Evolutionary conservation across 1,140 invertebrate genomes (phyloP).

Genomic region (Ceratosolen fusciceps): DNA sequence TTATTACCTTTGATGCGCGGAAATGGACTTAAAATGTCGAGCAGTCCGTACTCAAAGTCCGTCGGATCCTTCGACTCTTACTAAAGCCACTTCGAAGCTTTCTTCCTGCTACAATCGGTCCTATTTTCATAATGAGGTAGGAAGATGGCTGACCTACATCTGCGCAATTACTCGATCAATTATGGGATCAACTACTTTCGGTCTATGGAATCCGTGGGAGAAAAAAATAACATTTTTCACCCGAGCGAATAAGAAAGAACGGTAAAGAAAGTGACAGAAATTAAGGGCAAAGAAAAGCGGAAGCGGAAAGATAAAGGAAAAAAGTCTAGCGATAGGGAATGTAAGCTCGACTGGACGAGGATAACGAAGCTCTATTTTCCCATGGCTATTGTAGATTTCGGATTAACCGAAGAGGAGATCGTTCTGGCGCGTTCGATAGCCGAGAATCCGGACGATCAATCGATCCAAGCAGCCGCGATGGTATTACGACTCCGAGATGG

Average conservation of each 20-base stretch:
- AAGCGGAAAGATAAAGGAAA: no score
- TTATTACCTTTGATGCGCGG: slow-evolving; percentile 51
- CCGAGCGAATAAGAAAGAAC: no score
- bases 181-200: no score
- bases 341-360: no score
- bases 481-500: slow-evolving; percentile 89
- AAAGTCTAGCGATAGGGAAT: no score
- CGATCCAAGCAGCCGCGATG: slow-evolving; percentile 81
- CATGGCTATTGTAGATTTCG: slow-evolving; percentile 75
- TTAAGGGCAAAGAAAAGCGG: no score
- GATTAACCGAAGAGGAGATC: slow-evolving; percentile 91
- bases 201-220: no score
- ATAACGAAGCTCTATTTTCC: no score
- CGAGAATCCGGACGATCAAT: slow-evolving; percentile 82
- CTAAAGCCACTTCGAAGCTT: not conserved
- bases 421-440: slow-evolving; percentile 84
- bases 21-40: slow-evolving; percentile 65
- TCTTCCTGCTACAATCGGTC: not conserved
- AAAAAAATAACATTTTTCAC: no score
- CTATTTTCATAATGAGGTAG: no score
- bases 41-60: not conserved
- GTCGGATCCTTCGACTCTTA: not conserved
- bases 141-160: not conserved
- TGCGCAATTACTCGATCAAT: not conserved
- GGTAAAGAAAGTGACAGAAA: no score